These are phyloP conservation scores for Metallyticus violacea DNA, from an alignment of 2,888 invertebrate genomes.

Conservation along the genomic window DNA sequence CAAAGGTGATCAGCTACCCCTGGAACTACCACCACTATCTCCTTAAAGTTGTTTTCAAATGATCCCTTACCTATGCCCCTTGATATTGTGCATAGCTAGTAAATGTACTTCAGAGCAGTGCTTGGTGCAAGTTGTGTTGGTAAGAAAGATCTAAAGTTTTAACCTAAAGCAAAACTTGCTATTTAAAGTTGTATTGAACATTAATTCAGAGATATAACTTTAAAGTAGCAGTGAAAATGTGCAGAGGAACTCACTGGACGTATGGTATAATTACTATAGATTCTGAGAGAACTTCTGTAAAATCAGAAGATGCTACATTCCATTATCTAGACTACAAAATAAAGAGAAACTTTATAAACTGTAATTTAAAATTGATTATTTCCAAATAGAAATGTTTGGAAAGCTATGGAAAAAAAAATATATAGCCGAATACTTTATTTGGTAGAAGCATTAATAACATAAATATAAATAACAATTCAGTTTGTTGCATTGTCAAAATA, in stretches of 20 bases:
- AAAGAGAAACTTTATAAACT: background rate
- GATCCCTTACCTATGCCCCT: background rate
- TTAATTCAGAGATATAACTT: too few species aligned
- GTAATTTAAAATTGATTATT: background rate
- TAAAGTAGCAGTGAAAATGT: background rate
- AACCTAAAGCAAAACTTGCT: too few species aligned
- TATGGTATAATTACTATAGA: too few species aligned
- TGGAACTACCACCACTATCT: background rate
- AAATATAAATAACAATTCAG: background rate
- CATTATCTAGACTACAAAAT: background rate
- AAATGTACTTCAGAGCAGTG: background rate
- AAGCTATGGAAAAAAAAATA: too few species aligned
- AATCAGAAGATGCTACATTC: background rate
- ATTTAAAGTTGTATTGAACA: too few species aligned
- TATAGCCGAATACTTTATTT: too few species aligned
- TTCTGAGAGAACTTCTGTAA: background rate
- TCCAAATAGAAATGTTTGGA: background rate
- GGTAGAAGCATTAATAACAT: background rate
- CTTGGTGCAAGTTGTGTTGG: background rate
- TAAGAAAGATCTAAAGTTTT: background rate
- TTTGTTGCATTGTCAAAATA: background rate
- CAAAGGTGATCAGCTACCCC: conserved; percentile 58
- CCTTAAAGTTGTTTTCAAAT: background rate
- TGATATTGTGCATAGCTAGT: background rate
- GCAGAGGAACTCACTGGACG: background rate